Evolutionary conservation across 2,888 invertebrate species (phyloP), one percentile per base, ranked within the genome.

Genomic region (Candidula unifasciata): DNA sequence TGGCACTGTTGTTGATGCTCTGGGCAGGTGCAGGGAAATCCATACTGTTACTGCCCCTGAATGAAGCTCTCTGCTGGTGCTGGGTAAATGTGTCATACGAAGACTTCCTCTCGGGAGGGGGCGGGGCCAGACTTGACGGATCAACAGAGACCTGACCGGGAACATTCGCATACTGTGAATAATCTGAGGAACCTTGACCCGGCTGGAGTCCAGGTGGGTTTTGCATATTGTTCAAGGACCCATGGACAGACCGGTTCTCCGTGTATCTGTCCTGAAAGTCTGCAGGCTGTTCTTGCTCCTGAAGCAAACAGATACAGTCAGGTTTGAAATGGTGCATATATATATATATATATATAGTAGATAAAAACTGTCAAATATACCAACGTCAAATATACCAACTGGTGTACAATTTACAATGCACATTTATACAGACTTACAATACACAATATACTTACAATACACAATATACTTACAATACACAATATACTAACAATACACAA

Each of bases 101-200:
- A 44, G 97, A 97, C 85, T 97, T 97, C 87, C 97, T 95, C 93
- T 97, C 97, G 3, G 97, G 97, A 35, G 97, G 97, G 6, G 95
- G 94, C 78, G 92, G 88, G 21, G 87, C 79, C 76, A 86, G 83
- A 35, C n/a, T 73, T 77, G 37, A 66, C n/a, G 71, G 3, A 52
- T 77, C 78, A 54, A 66, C 6, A 8, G 35, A 8, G 33, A 60
- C 79, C 66, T 74, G 82, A 27, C 54, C 69, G 35, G 71, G 24
- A 33, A 80, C 30, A 74, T 82, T 82, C 71, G 73, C 64, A 68
- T 81, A 81, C 82, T 81, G 86, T 10, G 73, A 30, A 54, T 74
- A 66, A 16, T 66, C 37, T 27, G 30, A 30, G 24, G 69, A 24
- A 54, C 44, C n/a, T 8, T 27, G 66, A 24, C 57, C 69, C 27